phyloP scores from a whole-genome alignment of 1,140 invertebrate genomes.

The Musca vetustissima region DNA sequence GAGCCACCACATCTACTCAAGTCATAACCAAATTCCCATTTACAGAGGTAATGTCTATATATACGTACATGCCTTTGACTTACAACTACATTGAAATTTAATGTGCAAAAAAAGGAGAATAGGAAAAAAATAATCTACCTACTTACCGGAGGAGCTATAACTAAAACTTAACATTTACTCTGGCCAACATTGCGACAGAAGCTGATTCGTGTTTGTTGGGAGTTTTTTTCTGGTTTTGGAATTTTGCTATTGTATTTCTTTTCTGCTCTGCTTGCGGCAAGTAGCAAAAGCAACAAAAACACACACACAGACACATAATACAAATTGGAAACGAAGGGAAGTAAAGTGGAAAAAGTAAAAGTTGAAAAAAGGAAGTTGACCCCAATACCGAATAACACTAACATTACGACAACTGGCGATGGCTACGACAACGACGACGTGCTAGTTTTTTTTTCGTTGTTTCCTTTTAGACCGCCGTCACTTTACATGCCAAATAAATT shows the following conservation, averaged over 20 bases:
- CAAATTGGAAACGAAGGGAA: constrained; percentile 1
- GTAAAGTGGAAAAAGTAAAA: not conserved
- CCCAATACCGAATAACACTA: constrained; percentile 8
- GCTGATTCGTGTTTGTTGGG: not conserved
- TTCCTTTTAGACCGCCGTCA: not conserved
- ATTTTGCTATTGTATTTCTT: no score
- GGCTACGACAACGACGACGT: no score
- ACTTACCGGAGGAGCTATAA: no score
- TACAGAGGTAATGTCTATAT: no score
- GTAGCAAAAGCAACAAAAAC: not conserved
- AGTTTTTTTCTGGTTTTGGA: not conserved
- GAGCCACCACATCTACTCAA: no score
- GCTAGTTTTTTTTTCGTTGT: not conserved
- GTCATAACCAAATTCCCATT: no score
- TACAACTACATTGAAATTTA: no score
- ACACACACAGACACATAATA: no score
- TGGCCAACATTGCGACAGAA: constrained; percentile 19
- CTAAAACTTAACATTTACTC: not conserved
- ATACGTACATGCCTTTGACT: no score
- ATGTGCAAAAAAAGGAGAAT: not conserved
- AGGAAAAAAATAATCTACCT: not conserved
- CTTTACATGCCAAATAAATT: constrained; percentile 16
- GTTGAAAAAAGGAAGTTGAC: constrained; percentile 16
- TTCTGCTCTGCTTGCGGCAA: no score
- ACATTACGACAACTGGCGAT: no score